A percentile compares a stretch with the other conserved stretches of the same genome.
These are phyloP conservation scores for Molossus alvarezi DNA, from an alignment of 2,797 vertebrate species.

Conservation along the genomic window DNA sequence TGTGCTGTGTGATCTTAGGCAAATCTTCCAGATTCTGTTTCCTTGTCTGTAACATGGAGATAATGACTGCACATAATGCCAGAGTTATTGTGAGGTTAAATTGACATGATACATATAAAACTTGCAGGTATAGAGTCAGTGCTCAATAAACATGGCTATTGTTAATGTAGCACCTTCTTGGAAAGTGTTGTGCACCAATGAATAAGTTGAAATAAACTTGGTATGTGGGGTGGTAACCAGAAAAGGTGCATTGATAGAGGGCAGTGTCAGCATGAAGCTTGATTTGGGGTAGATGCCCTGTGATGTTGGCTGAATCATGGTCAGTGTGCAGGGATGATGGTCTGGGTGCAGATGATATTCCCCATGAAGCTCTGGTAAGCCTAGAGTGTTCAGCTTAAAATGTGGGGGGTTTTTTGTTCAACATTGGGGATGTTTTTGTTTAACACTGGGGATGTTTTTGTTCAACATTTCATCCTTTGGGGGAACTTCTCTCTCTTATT, in stretches of 20 bases:
- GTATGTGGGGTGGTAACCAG: background rate
- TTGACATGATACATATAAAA: background rate
- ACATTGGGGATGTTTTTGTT: too few relatives aligned
- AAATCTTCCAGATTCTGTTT: background rate
- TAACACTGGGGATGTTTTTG: background rate
- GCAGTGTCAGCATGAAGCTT: background rate
- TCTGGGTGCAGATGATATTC: background rate
- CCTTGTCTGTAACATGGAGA: background rate
- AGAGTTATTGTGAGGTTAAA: background rate
- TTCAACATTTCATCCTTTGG: background rate
- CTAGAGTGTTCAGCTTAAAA: background rate
- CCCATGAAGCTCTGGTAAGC: background rate
- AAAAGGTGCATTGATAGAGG: background rate
- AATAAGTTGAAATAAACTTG: background rate
- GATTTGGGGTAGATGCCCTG: background rate
- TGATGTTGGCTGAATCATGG: background rate
- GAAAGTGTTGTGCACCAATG: background rate
- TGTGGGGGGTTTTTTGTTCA: too few relatives aligned
- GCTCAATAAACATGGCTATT: background rate
- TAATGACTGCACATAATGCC: background rate
- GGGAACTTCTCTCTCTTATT: background rate
- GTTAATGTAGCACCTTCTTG: background rate
- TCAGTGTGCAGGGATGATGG: background rate
- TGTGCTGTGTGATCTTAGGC: constrained; percentile 7
- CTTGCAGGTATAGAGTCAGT: too few relatives aligned